A percentile compares a stretch with the other conserved stretches of the same genome.
phyloP scores from a whole-genome alignment of 2,797 vertebrate genomes.

The Gallinago stenura region DNA sequence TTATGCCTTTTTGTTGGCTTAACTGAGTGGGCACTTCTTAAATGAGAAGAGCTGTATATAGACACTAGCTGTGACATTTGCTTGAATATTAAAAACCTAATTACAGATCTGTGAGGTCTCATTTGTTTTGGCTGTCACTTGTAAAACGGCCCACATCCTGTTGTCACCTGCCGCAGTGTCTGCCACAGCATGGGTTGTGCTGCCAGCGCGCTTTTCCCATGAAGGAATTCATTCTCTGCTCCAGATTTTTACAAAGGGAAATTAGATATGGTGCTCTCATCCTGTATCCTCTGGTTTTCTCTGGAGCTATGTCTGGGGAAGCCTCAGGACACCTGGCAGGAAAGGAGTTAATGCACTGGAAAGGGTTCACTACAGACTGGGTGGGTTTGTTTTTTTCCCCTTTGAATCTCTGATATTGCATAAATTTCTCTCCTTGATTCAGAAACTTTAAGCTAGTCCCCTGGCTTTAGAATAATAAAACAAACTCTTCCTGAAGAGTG shows the following conservation, averaged over 20 bases:
- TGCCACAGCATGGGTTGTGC: neutral
- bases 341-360: neutral
- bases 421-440: neutral
- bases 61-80: neutral
- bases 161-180: neutral
- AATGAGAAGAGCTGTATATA: neutral
- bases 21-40: neutral
- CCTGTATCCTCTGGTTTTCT: neutral
- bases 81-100: neutral
- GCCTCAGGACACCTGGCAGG: neutral
- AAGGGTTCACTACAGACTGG: neutral
- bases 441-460: neutral
- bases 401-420: neutral
- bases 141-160: neutral
- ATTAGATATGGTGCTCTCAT: neutral
- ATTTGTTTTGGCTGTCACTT: neutral
- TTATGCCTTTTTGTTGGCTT: neutral
- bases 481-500: neutral
- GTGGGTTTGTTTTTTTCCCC: neutral
- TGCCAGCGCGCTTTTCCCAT: neutral
- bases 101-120: neutral
- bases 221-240: neutral
- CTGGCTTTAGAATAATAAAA: slow-evolving; percentile 1
- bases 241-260: neutral
- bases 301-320: neutral